Evolutionary conservation across 2,888 invertebrate species (phyloP), one percentile per base, ranked within the genome.

Genomic region (Zootermopsis nevadensis): DNA sequence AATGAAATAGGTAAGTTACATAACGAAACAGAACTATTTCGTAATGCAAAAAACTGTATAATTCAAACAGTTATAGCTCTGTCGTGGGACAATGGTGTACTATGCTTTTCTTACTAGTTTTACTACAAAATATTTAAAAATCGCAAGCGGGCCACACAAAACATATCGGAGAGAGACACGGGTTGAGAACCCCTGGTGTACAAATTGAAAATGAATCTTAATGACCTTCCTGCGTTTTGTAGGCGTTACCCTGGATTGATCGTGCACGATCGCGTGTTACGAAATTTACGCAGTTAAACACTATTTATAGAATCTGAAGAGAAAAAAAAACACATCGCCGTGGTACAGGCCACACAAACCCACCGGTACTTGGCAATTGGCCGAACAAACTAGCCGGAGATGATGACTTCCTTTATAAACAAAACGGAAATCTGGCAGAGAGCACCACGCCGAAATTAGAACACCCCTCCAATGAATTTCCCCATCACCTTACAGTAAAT

Each of bases 351-450:
- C 67, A n/a, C n/a, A 6, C 69, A 69, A 69, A 69, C 33, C 69
- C 33, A 69, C 15, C 1, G 22, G 8, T n/a, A 74, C 27, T 60
- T 74, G 74, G 74, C 74, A 74, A 8, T n/a, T 38, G 19, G 15
- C 74, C 35, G 38, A 74, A 74, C 38, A 74, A 1, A 74, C n/a
- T 24, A 38, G 74, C 74, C 74, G 33, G 74, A n/a, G n/a, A n/a
- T n/a, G 74, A 35, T 74, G 38, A 74, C 42, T 74, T 42, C 74
- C 74, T 74, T 74, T 42, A 74, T 74, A 24, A 74, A 74, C 35
- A 74, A 24, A 38, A 38, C 22, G 38, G 38, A 24, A n/a, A 74
- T 8, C 74, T 33, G 38, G 74, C 74, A 74, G 35, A 22, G 38
- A 22, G 8, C 31, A 74, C 38, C 22, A 22, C n/a, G n/a, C 74